Evolutionary conservation across 2,888 invertebrate genomes (phyloP), one percentile per base, ranked within the genome.

Genomic region (Cynaeus angustus): DNA sequence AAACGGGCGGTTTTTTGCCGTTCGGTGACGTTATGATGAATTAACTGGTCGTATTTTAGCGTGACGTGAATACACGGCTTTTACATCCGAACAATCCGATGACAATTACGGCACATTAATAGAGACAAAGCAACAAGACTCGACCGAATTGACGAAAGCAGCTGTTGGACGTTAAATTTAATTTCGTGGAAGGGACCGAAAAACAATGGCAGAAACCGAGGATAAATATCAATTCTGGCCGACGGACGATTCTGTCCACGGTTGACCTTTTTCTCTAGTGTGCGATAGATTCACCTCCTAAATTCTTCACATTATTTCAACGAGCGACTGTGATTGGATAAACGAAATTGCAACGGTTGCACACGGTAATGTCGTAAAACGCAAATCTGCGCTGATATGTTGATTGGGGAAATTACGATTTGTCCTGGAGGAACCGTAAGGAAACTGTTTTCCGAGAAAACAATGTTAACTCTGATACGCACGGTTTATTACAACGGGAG

Each of bases 91-190:
- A 41, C 41, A 41, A 41, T 41, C 10, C 41, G 41, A 41, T 12
- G 41, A 41, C 41, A 41, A 41, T 41, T 41, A 41, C 41, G 41
- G 3, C 41, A 41, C 41, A 50, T 50, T 50, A 50, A 50, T 28
- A 28, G 28, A 21, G 48, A 28, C 10, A 28, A 50, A 50, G 28
- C 48, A 4, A 26, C 28, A 26, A 26, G n/a, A 28, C 48, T 50
- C 48, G 10, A 26, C 28, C 28, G 7, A 50, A 50, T 28, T 10
- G 48, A 21, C 48, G 28, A 26, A 50, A 50, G 10, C 26, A 21
- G 48, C n/a, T 10, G 21, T 50, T 10, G 6, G 6, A 16, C 16
- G 12, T 50, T 50, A 50, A 26, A 28, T 50, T 50, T 50, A 50
- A 50, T 50, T 50, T 50, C 21, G 16, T 10, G 26, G 26, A 50